Conservation (phyloP, 2,797 vertebrate species). For the Cirrhinus mrigala region DNA sequence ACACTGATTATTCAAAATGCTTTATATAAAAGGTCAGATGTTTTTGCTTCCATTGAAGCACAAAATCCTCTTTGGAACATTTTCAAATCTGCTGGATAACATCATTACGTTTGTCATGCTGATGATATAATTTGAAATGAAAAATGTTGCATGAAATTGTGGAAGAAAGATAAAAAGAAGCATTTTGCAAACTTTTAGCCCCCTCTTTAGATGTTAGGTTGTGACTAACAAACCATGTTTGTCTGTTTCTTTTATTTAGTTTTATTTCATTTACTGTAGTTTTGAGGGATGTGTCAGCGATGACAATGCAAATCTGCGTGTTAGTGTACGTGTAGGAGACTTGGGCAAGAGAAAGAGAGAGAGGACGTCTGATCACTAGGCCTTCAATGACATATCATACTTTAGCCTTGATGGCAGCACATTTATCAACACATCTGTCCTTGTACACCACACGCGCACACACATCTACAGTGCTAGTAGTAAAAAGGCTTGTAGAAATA, state of each 20-base stretch:
- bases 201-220: neutral
- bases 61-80: neutral
- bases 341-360: neutral
- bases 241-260: neutral
- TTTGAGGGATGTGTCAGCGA: neutral
- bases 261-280: neutral
- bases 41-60: neutral
- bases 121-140: neutral
- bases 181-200: neutral
- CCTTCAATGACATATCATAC: slow-evolving; percentile 45
- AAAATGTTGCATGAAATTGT: neutral
- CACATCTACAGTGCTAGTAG: neutral
- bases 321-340: neutral
- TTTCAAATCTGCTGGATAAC: neutral
- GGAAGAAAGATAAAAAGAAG: neutral
- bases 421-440: slow-evolving; percentile 49
- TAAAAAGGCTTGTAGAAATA: neutral
- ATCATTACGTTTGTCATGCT: neutral
- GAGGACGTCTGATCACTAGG: slow-evolving; percentile 27
- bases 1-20: neutral
- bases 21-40: neutral
- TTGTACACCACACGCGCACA: slow-evolving; percentile 31
- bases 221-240: neutral
- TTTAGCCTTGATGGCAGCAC: slow-evolving; percentile 39
- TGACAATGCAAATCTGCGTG: neutral